Base-by-base conservation (phyloP, 2,888 invertebrate species). In the Creontiades dilutus region DNA sequence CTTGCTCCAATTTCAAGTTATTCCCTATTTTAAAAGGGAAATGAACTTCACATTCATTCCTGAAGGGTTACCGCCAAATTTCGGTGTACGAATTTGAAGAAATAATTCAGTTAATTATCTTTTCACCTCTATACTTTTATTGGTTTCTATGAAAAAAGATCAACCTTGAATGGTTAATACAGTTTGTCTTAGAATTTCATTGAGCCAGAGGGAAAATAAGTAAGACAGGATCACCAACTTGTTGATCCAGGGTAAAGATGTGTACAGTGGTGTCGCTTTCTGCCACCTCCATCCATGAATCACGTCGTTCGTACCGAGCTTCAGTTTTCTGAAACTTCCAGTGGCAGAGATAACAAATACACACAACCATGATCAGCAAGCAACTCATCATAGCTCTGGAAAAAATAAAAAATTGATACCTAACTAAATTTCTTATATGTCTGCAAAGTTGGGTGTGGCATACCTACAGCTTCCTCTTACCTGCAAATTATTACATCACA, bases 371-470 rank as follows among this genome's bases (percentile, higher is more conserved):
- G 92, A 96, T 95, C 92, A 96, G 94, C 92, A 97, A 96, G 47
- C 96, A 96, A 93, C 96, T 96, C 92, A 97, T 93, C 94, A 97
- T 96, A 76, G 96, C 96, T 93, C 97, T 97, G 94, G 89, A 94
- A 94, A 37, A 7, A 37, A 37, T 2, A 37, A 37, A 7, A 37
- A 37, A 37, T 4, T 37, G 7, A 37, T 37, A 37, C 2, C 2
- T 37, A 52, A 12, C 3, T 12, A 52, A 12, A 52, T 52, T 52
- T 2, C 1, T 7, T 7, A 52, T 7, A 52, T 12, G 2, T 52
- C 52, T 14, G 52, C 52, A 3, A 52, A 5, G 52, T 52, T 52
- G 52, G 52, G 37, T 37, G 37, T 2, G 7, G 37, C 37, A 37
- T 7, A n/a, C n/a, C n/a, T n/a, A 4, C 7, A 37, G 37, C 37